Evolutionary conservation across 1,140 invertebrate genomes (phyloP), one percentile per base, ranked within the genome.

Genomic region (Diuraphis noxia): DNA sequence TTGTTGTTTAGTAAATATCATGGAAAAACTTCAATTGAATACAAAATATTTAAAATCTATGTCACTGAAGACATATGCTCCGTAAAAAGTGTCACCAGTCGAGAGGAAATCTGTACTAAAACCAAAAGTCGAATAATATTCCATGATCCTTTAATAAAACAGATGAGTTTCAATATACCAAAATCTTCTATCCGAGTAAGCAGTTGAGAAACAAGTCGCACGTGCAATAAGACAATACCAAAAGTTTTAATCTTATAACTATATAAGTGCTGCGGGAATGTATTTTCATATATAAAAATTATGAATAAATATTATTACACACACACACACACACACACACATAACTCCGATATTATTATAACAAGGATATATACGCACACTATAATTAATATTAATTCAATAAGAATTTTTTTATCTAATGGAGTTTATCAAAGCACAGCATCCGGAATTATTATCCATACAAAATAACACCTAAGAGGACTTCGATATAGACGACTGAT

Each of bases 191-290:
- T 56, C 25, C 49, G 23, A 36, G 34, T 30, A 6, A 38, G 36
- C 34, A 36, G 2, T 34, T 34, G 8, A 30, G 46, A 38, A 86
- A 86, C 85, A 38, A 87, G 43, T 49, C 17, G 43, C 41, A 46
- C 84, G 84, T 85, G 43, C 25, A 8, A 85, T 85, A 85, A 85
- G 84, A 46, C n/a, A 46, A 46, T 30, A 85, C 46, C 41, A 85
- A 19, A 85, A 85, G 41, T 85, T 85, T 85, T 49, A 85, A 85
- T 46, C 41, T 19, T 17, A 82, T 85, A 17, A 21, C 81, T 40
- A 82, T 40, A 30, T 41, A 82, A 40, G 38, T n/a, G 23, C 25
- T 38, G 38, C 13, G 13, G 1, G 25, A 13, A 81, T 10, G 23
- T 81, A 81, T 81, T 81, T 81, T 81, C 10, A 40, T 30, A 30